Evolutionary conservation across 2,113 vertebrate species (phyloP).

Genomic region (Mirounga angustirostris): DNA sequence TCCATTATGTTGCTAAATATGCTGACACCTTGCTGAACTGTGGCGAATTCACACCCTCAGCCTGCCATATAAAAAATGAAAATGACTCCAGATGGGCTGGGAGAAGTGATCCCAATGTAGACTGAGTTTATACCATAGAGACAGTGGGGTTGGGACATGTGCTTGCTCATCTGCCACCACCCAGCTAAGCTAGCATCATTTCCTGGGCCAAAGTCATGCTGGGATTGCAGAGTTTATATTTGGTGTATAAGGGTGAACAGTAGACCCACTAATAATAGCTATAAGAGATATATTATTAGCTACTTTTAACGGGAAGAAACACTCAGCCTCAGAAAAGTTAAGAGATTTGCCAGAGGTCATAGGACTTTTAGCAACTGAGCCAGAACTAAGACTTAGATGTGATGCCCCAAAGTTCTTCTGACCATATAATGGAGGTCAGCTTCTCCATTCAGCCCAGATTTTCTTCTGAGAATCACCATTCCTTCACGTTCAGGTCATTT

Average conservation of each 20-base stretch:
- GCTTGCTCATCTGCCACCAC: neutral
- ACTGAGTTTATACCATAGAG: neutral
- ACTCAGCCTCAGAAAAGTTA: neutral
- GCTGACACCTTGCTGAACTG: neutral
- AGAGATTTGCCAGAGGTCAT: neutral
- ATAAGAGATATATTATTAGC: neutral
- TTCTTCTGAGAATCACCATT: neutral
- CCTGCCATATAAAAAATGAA: neutral
- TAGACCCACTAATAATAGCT: neutral
- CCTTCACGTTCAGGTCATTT: neutral
- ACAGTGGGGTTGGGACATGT: neutral
- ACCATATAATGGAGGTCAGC: too few relatives aligned
- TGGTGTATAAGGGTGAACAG: neutral
- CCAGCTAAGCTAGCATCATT: neutral
- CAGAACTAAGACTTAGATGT: neutral
- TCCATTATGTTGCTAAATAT: constrained; percentile 42
- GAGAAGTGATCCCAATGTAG: neutral
- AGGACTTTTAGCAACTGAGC: neutral
- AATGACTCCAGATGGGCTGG: neutral
- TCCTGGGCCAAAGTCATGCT: neutral
- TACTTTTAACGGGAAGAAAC: neutral
- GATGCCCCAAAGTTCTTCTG: neutral
- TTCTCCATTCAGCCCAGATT: neutral
- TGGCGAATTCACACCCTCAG: neutral
- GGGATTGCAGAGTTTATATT: neutral